Evolutionary conservation across 1,140 invertebrate genomes (phyloP).

Genomic region (Procambarus virginalis): DNA sequence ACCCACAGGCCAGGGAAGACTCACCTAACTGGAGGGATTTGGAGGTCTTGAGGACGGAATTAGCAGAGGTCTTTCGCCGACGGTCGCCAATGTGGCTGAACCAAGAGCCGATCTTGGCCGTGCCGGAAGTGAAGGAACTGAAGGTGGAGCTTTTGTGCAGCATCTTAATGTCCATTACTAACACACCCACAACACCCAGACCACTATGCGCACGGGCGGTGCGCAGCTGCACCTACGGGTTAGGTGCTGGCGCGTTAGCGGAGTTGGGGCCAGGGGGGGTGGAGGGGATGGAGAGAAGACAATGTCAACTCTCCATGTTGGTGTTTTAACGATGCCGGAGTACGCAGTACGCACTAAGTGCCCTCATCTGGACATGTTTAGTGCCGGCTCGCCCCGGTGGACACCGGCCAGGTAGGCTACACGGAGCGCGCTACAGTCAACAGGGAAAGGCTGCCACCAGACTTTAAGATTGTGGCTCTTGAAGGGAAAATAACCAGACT

Average conservation of each 20-base stretch:
- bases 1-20: slow-evolving; percentile 36
- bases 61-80: slow-evolving; percentile 73
- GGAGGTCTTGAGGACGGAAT: slow-evolving; percentile 74
- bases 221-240: too few relatives aligned
- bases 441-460: neutral
- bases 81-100: slow-evolving; percentile 75
- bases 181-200: neutral
- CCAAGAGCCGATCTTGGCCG: slow-evolving; percentile 76
- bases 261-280: neutral
- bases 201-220: too few relatives aligned
- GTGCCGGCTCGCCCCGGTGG: neutral
- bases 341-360: neutral
- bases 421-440: too few relatives aligned
- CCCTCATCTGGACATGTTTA: neutral
- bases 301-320: slow-evolving; percentile 38
- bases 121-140: slow-evolving; percentile 75
- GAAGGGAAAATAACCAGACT: too few relatives aligned
- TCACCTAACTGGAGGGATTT: slow-evolving; percentile 76
- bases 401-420: neutral
- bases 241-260: neutral
- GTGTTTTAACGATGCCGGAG: neutral
- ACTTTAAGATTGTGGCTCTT: neutral
- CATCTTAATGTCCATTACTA: slow-evolving; percentile 71
- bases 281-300: neutral
- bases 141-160: slow-evolving; percentile 77